Evolutionary conservation across 2,888 invertebrate species (phyloP), one percentile per base, ranked within the genome.

Genomic region (Anarsia innoxiella): DNA sequence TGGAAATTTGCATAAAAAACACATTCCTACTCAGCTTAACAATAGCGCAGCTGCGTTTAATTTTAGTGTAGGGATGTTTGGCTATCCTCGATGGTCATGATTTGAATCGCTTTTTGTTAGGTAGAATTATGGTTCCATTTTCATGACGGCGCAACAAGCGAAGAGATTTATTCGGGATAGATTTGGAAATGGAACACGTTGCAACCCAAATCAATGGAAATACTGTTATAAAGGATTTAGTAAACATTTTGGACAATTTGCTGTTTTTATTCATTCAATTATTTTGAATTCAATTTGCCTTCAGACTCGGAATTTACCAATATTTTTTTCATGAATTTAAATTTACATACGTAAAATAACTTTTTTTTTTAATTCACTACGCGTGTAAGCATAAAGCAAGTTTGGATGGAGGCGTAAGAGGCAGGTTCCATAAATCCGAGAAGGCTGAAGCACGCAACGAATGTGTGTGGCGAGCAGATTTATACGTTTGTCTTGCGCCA

Each of bases 1-100:
- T 72, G 76, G 64, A 68, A 73, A 80, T 79, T 78, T 79, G 59
- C 77, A 80, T 82, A 68, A 76, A 79, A 76, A 77, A 70, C 66
- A 70, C 59, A 62, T 69, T 56, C 23, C 35, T 38, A 37, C 41
- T 33, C 27, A 32, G 29, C 28, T 23, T 23, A 33, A 40, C 40
- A 40, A 40, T 40, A 32, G 40, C 32, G 36, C 40, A 40, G 40
- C 31, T 40, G 40, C 36, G 36, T 40, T 40, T 40, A 36, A 40
- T 40, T 40, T 36, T 32, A 36, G 40, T 36, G 36, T 31, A 16
- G 40, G 23, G 29, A n/a, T 36, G 36, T 40, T 40, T 40, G 36
- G 32, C 31, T 40, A 32, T 40, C 40, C 32, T 31, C 23, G 27
- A 36, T 36, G 28, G 40, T 36, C 36, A 36, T 36, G 36, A 28